Evolutionary conservation across 2,888 invertebrate genomes (phyloP), one percentile per base, ranked within the genome.

Genomic region (Cataglyphis albicans): DNA sequence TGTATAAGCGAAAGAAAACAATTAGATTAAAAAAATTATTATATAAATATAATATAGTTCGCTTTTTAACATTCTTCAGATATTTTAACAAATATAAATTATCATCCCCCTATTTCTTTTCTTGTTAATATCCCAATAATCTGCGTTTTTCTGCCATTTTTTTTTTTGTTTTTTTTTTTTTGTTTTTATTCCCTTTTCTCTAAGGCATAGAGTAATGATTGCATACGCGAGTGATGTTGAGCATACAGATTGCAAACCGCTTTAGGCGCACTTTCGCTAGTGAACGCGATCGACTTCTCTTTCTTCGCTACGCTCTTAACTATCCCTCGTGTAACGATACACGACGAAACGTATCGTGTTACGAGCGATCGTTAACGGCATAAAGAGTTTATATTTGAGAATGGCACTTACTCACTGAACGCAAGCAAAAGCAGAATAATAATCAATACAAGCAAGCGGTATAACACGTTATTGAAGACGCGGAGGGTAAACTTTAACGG

Each of bases 311-410:
- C 87, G 87, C 85, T 82, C 87, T 89, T 89, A 90, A 88, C 91
- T 90, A 90, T 84, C 85, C 83, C 88, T 87, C 88, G 89, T 91
- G 92, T 92, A 92, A 92, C 91, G 92, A 91, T 91, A 91, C 91
- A 93, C 91, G 92, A 92, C 91, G 89, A 91, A 91, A 92, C 91
- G 92, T 93, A 93, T 93, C 93, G 90, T 88, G 91, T 93, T 93
- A 91, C 93, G 82, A 84, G 90, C 91, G 91, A 92, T 93, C 92
- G 93, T 92, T 93, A 93, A 93, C 86, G 82, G 90, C 86, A 90
- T 90, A 91, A 90, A 90, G 91, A 90, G 91, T 91, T 90, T 87
- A 90, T 85, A 91, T 84, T 78, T 85, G 90, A 90, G 90, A 88
- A 90, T 83, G 86, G 87, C 87, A 90, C 90, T 90, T 90, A 90